A percentile compares a stretch with the other conserved stretches of the same genome.
Evolutionary conservation across 2,797 vertebrate species (phyloP).

Genomic region (Psittacula derbiana): DNA sequence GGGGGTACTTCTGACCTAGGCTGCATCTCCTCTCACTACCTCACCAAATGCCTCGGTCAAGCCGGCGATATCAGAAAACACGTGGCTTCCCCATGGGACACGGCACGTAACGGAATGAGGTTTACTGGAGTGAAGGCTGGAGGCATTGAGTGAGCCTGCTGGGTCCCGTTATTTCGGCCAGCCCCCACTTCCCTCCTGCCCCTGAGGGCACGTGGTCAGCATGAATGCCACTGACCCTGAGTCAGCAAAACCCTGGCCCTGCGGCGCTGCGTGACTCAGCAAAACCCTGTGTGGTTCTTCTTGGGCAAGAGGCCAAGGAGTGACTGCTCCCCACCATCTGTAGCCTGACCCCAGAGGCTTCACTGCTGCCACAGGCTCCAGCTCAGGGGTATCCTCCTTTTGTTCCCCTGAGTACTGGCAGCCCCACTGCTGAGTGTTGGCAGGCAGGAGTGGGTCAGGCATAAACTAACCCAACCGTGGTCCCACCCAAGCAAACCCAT

Average conservation of each 20-base stretch:
- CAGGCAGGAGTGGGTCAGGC: fast-evolving
- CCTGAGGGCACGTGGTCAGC: neutral
- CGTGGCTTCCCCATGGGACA: fast-evolving
- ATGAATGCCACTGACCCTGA: constrained; percentile 4
- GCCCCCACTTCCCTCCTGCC: constrained; percentile 10
- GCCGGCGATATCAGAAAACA: neutral
- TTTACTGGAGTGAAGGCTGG: fast-evolving
- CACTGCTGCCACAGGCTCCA: neutral
- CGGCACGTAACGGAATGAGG: fast-evolving
- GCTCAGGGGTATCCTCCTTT: fast-evolving
- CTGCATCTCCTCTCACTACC: fast-evolving
- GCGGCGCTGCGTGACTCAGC: neutral
- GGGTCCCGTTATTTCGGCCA: constrained; percentile 3
- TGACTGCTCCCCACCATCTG: neutral
- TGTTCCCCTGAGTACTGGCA: neutral
- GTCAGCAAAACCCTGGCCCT: neutral
- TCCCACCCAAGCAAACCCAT: neutral
- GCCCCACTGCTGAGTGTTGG: fast-evolving
- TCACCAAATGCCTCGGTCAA: neutral
- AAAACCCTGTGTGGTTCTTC: fast-evolving
- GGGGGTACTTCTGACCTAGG: neutral
- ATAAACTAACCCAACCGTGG: fast-evolving
- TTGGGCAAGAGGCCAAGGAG: neutral
- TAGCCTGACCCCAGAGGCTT: neutral
- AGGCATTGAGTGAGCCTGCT: neutral